A percentile compares a stretch with the other conserved stretches of the same genome.
phyloP scores from a whole-genome alignment of 2,113 vertebrate genomes.

The Tachysurus fulvidraco region DNA sequence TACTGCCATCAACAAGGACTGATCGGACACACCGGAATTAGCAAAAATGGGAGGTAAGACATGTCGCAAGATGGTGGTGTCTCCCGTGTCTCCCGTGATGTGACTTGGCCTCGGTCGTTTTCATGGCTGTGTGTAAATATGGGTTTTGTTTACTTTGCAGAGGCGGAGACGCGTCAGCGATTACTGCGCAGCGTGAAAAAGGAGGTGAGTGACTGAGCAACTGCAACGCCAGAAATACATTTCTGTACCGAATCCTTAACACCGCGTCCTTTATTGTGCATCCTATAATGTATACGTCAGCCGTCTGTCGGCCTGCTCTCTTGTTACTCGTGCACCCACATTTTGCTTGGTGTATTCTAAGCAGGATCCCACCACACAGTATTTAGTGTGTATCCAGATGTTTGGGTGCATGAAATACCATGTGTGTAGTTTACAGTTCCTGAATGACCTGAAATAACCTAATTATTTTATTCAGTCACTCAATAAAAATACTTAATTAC shows the following conservation, averaged over 20 bases:
- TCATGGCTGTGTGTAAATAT: constrained; percentile 30
- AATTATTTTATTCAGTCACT: not conserved
- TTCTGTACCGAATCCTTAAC: not conserved
- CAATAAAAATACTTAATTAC: not conserved
- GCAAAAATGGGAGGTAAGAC: constrained; percentile 71
- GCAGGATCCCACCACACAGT: not conserved
- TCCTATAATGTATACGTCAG: not conserved
- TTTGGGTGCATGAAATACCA: not conserved
- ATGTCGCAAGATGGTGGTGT: not conserved
- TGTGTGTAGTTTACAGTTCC: not conserved
- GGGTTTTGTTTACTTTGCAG: constrained; percentile 72
- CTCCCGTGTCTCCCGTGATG: constrained; percentile 36
- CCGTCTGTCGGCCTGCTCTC: not conserved
- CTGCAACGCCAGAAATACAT: not conserved
- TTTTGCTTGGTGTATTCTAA: not conserved
- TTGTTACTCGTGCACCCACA: not conserved
- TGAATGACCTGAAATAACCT: not conserved
- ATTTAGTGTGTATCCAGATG: not conserved
- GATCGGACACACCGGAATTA: not conserved
- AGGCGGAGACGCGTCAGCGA: constrained; percentile 88
- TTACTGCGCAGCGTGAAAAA: constrained; percentile 91
- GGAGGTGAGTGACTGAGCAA: constrained; percentile 77
- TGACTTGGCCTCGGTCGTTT: constrained; percentile 38
- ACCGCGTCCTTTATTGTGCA: not conserved
- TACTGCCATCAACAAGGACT: not conserved